These are phyloP conservation scores for Leguminivora glycinivorella DNA, from an alignment of 1,140 invertebrate species.

Conservation along the genomic window DNA sequence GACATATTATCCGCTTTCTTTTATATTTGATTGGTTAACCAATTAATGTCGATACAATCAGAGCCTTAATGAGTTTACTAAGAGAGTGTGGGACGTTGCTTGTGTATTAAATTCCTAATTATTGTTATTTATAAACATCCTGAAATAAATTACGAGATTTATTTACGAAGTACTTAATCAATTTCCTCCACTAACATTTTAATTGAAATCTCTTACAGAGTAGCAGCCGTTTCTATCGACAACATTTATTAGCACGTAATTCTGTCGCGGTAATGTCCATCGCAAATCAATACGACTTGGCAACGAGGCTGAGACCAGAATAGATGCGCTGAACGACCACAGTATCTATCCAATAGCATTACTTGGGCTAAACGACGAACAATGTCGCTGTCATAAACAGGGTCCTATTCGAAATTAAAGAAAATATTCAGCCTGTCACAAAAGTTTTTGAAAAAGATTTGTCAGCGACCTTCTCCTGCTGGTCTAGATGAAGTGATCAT, in stretches of 20 bases:
- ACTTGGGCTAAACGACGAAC: constrained; percentile 6
- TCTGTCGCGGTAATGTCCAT: constrained; percentile 21
- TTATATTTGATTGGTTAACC: too few species aligned
- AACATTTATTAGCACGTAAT: constrained; percentile 21
- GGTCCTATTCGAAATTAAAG: neutral
- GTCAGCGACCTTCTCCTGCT: too few species aligned
- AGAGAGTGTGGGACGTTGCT: too few species aligned
- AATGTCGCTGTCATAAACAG: neutral
- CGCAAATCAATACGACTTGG: constrained; percentile 27
- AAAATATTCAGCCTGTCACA: too few species aligned
- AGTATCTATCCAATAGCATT: neutral
- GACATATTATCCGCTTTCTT: too few species aligned
- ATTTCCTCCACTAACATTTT: neutral
- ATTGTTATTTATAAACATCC: too few species aligned
- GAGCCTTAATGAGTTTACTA: too few species aligned
- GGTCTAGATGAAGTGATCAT: too few species aligned
- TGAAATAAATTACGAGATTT: neutral
- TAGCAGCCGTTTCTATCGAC: neutral
- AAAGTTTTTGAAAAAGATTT: too few species aligned
- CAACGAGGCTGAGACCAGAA: constrained; percentile 1
- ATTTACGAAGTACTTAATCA: neutral
- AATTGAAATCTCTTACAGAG: neutral
- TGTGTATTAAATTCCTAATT: too few species aligned
- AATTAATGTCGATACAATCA: too few species aligned
- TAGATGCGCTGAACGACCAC: neutral